Evolutionary conservation across 2,797 vertebrate genomes (phyloP).

Genomic region (Sebastes vulpes): DNA sequence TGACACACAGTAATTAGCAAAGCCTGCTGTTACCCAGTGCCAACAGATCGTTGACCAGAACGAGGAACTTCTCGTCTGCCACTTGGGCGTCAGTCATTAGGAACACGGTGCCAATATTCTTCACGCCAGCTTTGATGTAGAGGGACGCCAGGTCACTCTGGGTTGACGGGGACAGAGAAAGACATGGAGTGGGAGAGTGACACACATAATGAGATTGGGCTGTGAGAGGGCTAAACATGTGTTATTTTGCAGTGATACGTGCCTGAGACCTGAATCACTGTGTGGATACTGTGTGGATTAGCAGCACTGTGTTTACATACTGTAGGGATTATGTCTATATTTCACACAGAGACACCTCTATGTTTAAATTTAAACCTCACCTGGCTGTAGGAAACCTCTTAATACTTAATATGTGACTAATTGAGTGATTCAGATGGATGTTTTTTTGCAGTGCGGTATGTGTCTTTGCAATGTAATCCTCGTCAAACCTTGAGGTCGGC

Average conservation of each 20-base stretch:
- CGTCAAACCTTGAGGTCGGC: conserved; percentile 91
- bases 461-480: background rate
- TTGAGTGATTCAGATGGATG: background rate
- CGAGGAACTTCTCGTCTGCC: conserved; percentile 94
- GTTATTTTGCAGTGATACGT: conserved; percentile 6
- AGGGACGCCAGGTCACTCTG: conserved; percentile 92
- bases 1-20: conserved; percentile 41
- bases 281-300: conserved; percentile 29
- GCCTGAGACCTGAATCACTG: conserved; percentile 1
- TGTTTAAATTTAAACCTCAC: background rate
- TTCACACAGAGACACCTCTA: background rate
- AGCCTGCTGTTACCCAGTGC: conserved; percentile 89
- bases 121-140: conserved; percentile 93
- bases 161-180: conserved; percentile 14
- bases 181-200: conserved; percentile 15
- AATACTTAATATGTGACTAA: background rate
- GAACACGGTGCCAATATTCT: conserved; percentile 91
- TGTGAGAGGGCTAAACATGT: conserved; percentile 5
- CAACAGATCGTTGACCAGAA: conserved; percentile 95
- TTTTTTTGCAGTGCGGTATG: background rate
- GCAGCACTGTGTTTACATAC: background rate
- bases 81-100: conserved; percentile 96
- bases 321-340: background rate
- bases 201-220: conserved; percentile 30
- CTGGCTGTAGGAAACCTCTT: background rate